Conservation (phyloP, 2,888 invertebrate species). For the Agrochola litura region DNA sequence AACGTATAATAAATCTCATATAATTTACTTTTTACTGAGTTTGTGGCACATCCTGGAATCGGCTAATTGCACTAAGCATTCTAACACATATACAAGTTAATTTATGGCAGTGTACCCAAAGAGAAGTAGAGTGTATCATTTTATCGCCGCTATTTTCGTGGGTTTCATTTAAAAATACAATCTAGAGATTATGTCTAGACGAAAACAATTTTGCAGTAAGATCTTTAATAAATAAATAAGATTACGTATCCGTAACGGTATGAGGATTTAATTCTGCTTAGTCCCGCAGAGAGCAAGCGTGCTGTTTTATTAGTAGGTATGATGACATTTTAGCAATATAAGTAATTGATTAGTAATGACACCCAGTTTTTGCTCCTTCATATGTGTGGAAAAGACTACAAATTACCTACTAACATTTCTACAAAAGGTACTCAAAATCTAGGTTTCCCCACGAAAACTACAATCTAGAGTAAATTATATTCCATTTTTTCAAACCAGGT, state of each 20-base stretch:
- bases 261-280: background rate
- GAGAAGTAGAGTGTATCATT: slow-evolving; percentile 39
- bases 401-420: background rate
- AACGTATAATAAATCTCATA: too few relatives aligned
- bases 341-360: background rate
- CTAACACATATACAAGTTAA: slow-evolving; percentile 9
- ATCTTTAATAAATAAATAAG: background rate
- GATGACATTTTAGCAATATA: background rate
- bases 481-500: slow-evolving; percentile 39
- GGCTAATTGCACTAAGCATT: background rate
- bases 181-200: slow-evolving; percentile 17
- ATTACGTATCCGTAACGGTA: background rate
- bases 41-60: background rate
- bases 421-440: slow-evolving; percentile 9
- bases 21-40: background rate
- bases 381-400: background rate
- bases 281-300: background rate
- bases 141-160: slow-evolving; percentile 23
- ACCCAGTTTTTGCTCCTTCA: background rate
- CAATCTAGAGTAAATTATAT: slow-evolving; percentile 34
- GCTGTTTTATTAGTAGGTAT: background rate
- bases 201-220: background rate
- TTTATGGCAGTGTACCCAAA: slow-evolving; percentile 34
- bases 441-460: slow-evolving; percentile 16
- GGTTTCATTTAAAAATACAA: slow-evolving; percentile 27